These are phyloP conservation scores for Camponotus floridanus DNA, from an alignment of 1,140 invertebrate genomes.

Conservation along the genomic window DNA sequence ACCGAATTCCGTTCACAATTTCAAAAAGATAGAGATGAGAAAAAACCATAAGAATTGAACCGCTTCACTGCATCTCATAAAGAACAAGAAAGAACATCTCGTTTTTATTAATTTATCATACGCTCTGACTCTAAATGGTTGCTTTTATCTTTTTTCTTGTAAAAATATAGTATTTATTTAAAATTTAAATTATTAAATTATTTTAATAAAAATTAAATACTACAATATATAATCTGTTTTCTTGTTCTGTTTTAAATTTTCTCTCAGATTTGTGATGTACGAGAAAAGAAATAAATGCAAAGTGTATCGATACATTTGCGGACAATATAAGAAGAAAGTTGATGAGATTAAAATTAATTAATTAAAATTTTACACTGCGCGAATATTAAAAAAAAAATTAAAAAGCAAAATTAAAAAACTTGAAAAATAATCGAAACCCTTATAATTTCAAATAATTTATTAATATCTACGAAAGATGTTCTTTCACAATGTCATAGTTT, in stretches of 20 bases:
- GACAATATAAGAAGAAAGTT: not conserved
- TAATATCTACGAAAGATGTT: constrained; percentile 9
- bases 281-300: not conserved
- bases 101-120: not conserved
- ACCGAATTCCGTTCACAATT: constrained; percentile 44
- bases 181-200: constrained; percentile 6
- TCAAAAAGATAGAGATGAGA: not conserved
- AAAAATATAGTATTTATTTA: not conserved
- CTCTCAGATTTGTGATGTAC: not conserved
- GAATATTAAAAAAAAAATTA: not conserved
- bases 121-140: not conserved
- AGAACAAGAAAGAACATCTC: constrained; percentile 31
- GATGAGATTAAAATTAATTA: not conserved
- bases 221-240: not conserved
- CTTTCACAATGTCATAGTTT: constrained; percentile 19
- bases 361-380: not conserved
- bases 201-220: not conserved
- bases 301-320: not conserved
- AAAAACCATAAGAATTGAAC: not conserved
- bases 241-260: not conserved
- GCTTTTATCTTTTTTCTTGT: not conserved
- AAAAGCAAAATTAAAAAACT: not conserved
- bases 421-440: not conserved
- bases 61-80: constrained; percentile 18
- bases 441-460: constrained; percentile 14